Evolutionary conservation across 2,113 vertebrate species (phyloP).

Genomic region (Podarcis raffonei): DNA sequence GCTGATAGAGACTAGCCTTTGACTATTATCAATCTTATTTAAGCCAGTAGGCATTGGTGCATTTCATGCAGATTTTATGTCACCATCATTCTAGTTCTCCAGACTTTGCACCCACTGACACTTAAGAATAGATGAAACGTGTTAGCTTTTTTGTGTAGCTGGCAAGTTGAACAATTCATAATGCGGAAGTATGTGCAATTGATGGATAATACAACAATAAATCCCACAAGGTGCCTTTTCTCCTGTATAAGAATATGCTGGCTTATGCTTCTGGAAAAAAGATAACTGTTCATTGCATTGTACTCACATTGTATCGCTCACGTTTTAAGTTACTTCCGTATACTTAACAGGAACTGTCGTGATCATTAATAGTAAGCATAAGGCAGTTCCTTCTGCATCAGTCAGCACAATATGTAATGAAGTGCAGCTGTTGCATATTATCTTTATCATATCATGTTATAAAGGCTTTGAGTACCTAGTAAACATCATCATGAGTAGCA

Average conservation of each 20-base stretch:
- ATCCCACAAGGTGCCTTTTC: neutral
- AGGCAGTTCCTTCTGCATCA: neutral
- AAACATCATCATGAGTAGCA: constrained; percentile 2
- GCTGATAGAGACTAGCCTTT: neutral
- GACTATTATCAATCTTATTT: neutral
- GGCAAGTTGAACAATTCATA: neutral
- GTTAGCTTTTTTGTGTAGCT: neutral
- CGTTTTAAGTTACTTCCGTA: neutral
- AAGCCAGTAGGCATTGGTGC: neutral
- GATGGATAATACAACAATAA: neutral
- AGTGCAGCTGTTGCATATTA: neutral
- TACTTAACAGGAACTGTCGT: neutral
- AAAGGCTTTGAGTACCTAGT: neutral
- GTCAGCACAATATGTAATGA: neutral
- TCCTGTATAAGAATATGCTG: neutral
- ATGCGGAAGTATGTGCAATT: neutral
- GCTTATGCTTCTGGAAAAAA: neutral
- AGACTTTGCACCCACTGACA: neutral
- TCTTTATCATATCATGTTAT: neutral
- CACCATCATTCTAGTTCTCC: neutral
- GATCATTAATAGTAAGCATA: neutral
- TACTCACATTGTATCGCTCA: neutral
- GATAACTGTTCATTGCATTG: neutral
- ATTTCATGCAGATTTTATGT: neutral
- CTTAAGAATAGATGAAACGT: neutral